Percentiles rank a stretch among this genome's conserved stretches.
These are phyloP conservation scores for Brachyalestes nurse DNA, from an alignment of 2,797 vertebrate species.

Conservation along the genomic window DNA sequence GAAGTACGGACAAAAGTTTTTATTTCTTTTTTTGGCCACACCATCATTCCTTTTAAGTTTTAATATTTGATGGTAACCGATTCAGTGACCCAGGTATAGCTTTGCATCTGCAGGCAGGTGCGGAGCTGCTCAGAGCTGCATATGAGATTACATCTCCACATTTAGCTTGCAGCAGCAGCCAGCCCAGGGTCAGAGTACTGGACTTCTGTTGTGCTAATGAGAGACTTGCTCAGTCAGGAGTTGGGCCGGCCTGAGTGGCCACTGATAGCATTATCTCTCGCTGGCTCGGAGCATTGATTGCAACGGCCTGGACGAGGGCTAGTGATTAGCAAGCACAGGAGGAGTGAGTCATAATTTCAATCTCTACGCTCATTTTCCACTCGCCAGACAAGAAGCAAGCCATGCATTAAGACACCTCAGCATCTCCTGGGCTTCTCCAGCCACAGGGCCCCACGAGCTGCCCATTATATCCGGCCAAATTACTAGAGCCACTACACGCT, in stretches of 20 bases:
- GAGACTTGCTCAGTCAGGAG: slow-evolving; percentile 38
- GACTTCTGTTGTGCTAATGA: slow-evolving; percentile 31
- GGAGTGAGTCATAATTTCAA: slow-evolving; percentile 41
- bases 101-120: not conserved
- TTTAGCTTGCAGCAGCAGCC: slow-evolving; percentile 7
- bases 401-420: not conserved
- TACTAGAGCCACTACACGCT: not conserved
- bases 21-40: not conserved
- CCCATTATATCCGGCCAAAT: slow-evolving; percentile 17
- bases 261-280: slow-evolving; percentile 60
- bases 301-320: slow-evolving; percentile 38
- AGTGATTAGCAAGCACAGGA: slow-evolving; percentile 46
- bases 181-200: not conserved
- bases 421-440: slow-evolving; percentile 11
- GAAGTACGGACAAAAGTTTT: no score
- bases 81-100: not conserved
- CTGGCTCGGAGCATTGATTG: slow-evolving; percentile 46
- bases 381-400: slow-evolving; percentile 11
- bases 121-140: not conserved
- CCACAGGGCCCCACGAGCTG: not conserved
- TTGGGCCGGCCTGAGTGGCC: slow-evolving; percentile 30
- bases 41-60: not conserved
- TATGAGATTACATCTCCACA: not conserved
- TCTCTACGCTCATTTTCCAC: slow-evolving; percentile 33
- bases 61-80: not conserved